A percentile compares a stretch with the other conserved stretches of the same genome.
These are phyloP conservation scores for Sinocyclocheilus grahami DNA, from an alignment of 2,113 vertebrate species.

Conservation along the genomic window DNA sequence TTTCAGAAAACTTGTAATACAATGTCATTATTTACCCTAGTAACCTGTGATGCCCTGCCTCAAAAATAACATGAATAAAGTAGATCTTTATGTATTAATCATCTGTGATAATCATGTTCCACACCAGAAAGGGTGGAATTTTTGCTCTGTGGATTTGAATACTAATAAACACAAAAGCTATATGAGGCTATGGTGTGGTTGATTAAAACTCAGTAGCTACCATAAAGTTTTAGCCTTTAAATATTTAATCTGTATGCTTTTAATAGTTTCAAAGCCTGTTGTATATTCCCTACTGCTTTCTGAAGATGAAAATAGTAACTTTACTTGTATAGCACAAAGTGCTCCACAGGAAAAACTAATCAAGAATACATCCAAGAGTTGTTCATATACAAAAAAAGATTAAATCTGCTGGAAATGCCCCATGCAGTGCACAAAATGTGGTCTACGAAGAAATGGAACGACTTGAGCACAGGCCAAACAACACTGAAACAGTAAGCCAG, in stretches of 20 bases:
- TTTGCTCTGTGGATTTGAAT: background rate
- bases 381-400: background rate
- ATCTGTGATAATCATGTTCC: background rate
- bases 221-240: constrained; percentile 12
- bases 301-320: background rate
- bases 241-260: constrained; percentile 8
- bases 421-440: background rate
- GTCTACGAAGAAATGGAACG: background rate
- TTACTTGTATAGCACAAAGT: background rate
- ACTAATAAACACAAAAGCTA: constrained; percentile 9
- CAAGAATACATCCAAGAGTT: background rate
- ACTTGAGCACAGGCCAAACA: background rate
- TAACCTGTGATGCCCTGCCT: background rate
- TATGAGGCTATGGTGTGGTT: background rate
- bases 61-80: background rate
- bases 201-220: background rate
- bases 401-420: background rate
- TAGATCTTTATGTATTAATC: background rate
- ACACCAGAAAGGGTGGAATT: background rate
- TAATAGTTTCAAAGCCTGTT: constrained; percentile 10
- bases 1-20: too few relatives aligned
- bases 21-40: too few relatives aligned
- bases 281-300: background rate
- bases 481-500: background rate
- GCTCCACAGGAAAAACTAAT: background rate